Conservation (phyloP, 2,888 invertebrate genomes). For the Biston stratarius region DNA sequence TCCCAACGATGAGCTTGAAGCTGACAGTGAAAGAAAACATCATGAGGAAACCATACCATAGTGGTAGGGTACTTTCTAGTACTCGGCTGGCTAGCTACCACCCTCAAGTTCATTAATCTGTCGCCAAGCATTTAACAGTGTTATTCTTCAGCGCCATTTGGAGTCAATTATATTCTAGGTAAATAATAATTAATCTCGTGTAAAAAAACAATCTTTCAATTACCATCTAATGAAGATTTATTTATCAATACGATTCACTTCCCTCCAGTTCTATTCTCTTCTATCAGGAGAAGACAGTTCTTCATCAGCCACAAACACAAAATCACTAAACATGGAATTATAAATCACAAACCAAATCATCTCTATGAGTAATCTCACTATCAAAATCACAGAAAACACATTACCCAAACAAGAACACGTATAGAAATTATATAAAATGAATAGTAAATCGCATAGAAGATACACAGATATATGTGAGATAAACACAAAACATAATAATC, state of each 20-base stretch:
- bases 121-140: too few species aligned
- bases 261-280: background rate
- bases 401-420: background rate
- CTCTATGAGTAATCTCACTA: slow-evolving; percentile 13
- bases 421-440: slow-evolving; percentile 26
- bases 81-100: too few species aligned
- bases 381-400: slow-evolving; percentile 13
- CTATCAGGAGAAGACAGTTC: background rate
- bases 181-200: too few species aligned
- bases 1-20: too few species aligned
- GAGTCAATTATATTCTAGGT: too few species aligned
- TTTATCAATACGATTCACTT: slow-evolving; percentile 6
- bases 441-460: slow-evolving; percentile 17
- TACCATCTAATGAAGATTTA: too few species aligned
- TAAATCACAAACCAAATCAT: slow-evolving; percentile 21
- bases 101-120: too few species aligned
- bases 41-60: too few species aligned
- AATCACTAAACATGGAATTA: slow-evolving; percentile 6
- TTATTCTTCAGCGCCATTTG: too few species aligned
- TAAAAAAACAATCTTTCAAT: too few species aligned
- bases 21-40: too few species aligned
- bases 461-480: slow-evolving; percentile 5
- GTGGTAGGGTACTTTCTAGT: too few species aligned
- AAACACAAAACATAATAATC: background rate
- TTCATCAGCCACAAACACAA: slow-evolving; percentile 14